These are phyloP conservation scores for Rhabdomys dilectus DNA, from an alignment of 2,113 vertebrate genomes.

Conservation along the genomic window DNA sequence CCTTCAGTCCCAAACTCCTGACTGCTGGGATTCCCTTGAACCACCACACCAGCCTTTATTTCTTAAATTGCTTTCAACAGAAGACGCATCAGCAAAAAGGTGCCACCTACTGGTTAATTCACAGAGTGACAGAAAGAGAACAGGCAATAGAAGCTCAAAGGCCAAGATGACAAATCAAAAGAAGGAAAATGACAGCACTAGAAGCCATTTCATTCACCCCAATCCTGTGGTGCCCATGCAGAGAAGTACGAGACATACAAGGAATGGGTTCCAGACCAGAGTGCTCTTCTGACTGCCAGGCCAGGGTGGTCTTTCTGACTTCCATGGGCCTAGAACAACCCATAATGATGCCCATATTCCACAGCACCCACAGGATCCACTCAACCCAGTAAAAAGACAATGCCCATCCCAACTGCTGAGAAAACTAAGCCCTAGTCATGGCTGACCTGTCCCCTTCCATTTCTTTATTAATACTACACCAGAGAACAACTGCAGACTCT, in stretches of 20 bases:
- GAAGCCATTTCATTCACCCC: not conserved
- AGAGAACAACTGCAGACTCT: not conserved
- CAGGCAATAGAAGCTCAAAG: not conserved
- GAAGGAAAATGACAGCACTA: not conserved
- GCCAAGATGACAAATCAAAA: not conserved
- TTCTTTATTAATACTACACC: not conserved
- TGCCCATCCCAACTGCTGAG: not conserved
- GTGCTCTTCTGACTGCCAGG: not conserved
- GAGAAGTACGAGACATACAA: not conserved
- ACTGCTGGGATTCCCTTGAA: not conserved
- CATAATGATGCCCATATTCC: accelerated
- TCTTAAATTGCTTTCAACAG: not conserved
- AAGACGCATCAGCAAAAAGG: not conserved
- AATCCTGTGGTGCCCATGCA: not conserved
- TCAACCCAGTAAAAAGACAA: not conserved
- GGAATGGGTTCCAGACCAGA: not conserved
- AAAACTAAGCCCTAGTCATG: not conserved
- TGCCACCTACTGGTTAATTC: not conserved
- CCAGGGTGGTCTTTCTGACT: not conserved
- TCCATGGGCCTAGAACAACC: not conserved
- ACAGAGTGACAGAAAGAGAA: not conserved
- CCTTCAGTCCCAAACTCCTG: not conserved
- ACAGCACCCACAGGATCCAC: not conserved
- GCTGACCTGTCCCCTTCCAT: not conserved
- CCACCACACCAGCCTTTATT: not conserved